These are phyloP conservation scores for Mus minutoides DNA, from an alignment of 2,797 vertebrate genomes.

Conservation along the genomic window DNA sequence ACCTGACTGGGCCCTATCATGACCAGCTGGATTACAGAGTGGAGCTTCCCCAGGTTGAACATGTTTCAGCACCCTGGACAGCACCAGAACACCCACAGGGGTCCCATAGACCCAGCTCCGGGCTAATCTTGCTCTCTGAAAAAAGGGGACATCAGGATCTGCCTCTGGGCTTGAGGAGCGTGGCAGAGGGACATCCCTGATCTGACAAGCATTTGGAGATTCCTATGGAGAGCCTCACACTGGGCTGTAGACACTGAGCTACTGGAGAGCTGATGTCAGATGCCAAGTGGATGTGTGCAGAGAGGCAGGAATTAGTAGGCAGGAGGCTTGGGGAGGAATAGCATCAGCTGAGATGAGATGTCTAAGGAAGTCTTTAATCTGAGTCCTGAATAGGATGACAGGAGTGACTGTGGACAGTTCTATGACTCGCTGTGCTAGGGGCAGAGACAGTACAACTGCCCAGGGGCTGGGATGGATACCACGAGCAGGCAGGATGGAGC, in stretches of 20 bases:
- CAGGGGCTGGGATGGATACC: not conserved
- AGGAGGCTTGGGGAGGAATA: not conserved
- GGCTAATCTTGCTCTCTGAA: not conserved
- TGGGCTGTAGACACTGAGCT: not conserved
- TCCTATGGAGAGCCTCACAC: too few species aligned
- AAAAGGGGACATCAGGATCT: not conserved
- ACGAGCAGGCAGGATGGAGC: not conserved
- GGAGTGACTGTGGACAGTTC: not conserved
- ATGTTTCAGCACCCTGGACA: not conserved
- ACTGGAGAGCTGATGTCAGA: not conserved
- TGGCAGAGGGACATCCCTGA: not conserved
- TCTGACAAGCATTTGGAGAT: not conserved
- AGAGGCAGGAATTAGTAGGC: not conserved
- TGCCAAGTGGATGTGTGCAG: not conserved
- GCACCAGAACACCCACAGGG: fast-evolving
- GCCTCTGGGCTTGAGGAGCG: not conserved
- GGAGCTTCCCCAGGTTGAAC: too few species aligned
- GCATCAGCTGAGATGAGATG: not conserved
- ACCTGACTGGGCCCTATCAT: too few species aligned
- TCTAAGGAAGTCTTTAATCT: not conserved
- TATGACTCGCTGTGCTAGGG: not conserved
- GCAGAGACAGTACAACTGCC: not conserved
- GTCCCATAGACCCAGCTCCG: not conserved
- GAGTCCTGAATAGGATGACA: not conserved
- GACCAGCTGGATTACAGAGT: not conserved